Conservation (phyloP, 2,797 vertebrate genomes). For the Heteromormyrus szaboi region DNA sequence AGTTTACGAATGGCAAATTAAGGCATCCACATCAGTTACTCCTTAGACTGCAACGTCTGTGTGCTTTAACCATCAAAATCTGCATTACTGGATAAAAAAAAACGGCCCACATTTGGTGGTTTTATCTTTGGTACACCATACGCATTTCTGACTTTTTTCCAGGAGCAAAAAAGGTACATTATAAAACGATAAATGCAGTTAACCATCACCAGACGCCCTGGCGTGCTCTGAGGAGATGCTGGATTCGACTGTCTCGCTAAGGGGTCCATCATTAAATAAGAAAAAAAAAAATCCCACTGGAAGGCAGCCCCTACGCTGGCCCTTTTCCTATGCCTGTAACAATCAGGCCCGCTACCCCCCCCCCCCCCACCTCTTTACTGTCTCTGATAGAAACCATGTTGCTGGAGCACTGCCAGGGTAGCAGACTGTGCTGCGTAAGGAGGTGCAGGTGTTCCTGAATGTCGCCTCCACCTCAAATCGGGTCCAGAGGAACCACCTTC, state of each 20-base stretch:
- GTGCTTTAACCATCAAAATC: not conserved
- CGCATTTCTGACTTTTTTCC: conserved; percentile 39
- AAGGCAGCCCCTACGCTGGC: conserved; percentile 25
- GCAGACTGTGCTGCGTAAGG: conserved; percentile 24
- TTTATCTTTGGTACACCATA: conserved; percentile 28
- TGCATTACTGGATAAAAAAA: not conserved
- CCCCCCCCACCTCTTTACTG: conserved; percentile 14
- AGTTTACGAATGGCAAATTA: conserved; percentile 8
- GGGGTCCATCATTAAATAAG: conserved; percentile 19
- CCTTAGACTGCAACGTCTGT: not conserved
- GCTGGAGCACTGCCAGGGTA: conserved; percentile 33
- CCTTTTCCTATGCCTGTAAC: conserved; percentile 26
- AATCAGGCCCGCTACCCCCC: conserved; percentile 22
- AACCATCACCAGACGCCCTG: conserved; percentile 50
- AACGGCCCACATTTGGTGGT: not conserved
- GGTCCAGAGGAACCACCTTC: too few species aligned
- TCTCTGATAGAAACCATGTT: conserved; percentile 55
- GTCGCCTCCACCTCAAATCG: conserved; percentile 2
- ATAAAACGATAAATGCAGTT: conserved; percentile 45
- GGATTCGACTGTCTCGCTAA: conserved; percentile 21
- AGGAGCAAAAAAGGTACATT: conserved; percentile 36
- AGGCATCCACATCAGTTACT: not conserved
- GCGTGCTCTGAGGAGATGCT: conserved; percentile 27
- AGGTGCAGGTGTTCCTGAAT: conserved; percentile 31
- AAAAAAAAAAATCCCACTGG: conserved; percentile 19